Evolutionary conservation across 2,797 vertebrate species (phyloP).

Genomic region (Manis javanica): DNA sequence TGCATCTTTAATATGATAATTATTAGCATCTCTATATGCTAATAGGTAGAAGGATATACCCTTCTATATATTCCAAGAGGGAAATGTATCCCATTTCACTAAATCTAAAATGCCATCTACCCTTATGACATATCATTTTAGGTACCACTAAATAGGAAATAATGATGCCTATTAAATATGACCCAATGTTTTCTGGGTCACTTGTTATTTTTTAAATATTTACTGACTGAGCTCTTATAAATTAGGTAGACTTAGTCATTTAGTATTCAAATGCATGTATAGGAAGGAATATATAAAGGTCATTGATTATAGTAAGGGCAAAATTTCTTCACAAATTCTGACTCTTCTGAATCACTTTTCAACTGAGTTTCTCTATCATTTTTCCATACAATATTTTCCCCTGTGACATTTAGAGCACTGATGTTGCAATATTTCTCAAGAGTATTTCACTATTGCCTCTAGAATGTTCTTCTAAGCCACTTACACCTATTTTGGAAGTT

Average conservation of each 20-base stretch:
- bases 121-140: slow-evolving; percentile 25
- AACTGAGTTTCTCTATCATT: neutral
- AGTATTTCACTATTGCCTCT: neutral
- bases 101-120: slow-evolving; percentile 42
- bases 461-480: slow-evolving; percentile 1
- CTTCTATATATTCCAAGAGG: neutral
- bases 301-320: neutral
- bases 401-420: neutral
- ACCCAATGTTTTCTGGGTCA: neutral
- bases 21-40: neutral
- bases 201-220: neutral
- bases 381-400: neutral
- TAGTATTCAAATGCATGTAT: neutral
- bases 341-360: slow-evolving; percentile 24
- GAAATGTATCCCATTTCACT: neutral
- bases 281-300: neutral
- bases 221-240: neutral
- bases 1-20: neutral
- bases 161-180: slow-evolving; percentile 25
- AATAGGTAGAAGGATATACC: neutral
- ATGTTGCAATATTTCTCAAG: neutral
- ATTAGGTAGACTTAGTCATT: neutral
- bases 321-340: neutral
- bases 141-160: neutral
- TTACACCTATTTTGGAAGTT: neutral